Evolutionary conservation across 92 coral and sea anemone genomes (phyloP).

Genomic region (Palythoa heliodiscus): DNA sequence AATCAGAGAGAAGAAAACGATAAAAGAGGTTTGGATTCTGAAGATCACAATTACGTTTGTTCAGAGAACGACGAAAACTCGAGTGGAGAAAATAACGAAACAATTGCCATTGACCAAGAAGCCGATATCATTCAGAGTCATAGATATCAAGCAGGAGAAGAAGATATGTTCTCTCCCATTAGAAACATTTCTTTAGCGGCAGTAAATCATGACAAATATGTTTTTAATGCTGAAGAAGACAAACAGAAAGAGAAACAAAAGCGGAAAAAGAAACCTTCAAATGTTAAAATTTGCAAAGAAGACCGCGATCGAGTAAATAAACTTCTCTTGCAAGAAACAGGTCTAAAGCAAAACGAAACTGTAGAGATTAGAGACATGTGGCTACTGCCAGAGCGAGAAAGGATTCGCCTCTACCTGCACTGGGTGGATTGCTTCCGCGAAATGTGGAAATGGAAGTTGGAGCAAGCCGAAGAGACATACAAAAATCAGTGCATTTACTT

Average conservation of each 20-base stretch:
- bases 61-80: neutral
- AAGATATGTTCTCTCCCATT: conserved; percentile 39
- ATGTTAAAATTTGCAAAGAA: neutral
- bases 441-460: conserved; percentile 8
- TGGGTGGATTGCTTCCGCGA: conserved; percentile 60
- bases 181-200: neutral
- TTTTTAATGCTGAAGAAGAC: neutral
- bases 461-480: conserved; percentile 48
- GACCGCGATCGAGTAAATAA: conserved; percentile 5
- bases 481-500: conserved; percentile 34
- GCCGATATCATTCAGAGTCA: conserved; percentile 50
- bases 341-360: conserved; percentile 52
- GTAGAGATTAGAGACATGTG: conserved; percentile 47
- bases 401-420: conserved; percentile 61
- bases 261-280: neutral
- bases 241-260: neutral
- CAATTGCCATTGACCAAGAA: conserved; percentile 43
- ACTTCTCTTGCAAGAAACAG: conserved; percentile 28
- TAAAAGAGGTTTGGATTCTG: neutral
- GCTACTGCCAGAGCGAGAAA: conserved; percentile 46
- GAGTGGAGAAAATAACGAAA: conserved; percentile 14
- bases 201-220: neutral
- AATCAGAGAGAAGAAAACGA: neutral
- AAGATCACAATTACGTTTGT: neutral
- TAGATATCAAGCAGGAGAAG: conserved; percentile 50